A percentile compares a stretch with the other conserved stretches of the same genome.
phyloP scores from a whole-genome alignment of 2,888 invertebrate species.

The Clunio marinus region DNA sequence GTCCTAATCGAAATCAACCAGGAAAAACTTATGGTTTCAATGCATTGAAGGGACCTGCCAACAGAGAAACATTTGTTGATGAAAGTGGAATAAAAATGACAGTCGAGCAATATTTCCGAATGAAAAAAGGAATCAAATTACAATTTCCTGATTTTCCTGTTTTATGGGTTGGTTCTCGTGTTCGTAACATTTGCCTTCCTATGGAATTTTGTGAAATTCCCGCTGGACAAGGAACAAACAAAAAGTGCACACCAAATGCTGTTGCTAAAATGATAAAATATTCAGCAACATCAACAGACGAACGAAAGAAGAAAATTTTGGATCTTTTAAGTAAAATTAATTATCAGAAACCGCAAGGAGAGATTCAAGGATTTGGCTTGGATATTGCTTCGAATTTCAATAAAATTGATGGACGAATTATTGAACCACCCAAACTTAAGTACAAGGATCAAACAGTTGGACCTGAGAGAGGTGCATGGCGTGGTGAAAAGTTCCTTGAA shows the following conservation, averaged over 20 bases:
- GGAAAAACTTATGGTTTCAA: conserved; percentile 45
- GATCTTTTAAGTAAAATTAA: conserved; percentile 48
- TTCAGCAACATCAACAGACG: conserved; percentile 76
- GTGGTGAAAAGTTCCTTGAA: conserved; percentile 45
- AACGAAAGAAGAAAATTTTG: conserved; percentile 75
- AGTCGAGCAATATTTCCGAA: conserved; percentile 48
- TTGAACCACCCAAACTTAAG: conserved; percentile 69
- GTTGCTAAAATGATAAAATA: conserved; percentile 80
- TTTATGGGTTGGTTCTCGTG: conserved; percentile 71
- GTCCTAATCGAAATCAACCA: conserved; percentile 43
- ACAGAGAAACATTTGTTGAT: conserved; percentile 47
- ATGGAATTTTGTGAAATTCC: conserved; percentile 76
- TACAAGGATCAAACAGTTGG: conserved; percentile 50
- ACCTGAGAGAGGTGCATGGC: conserved; percentile 51
- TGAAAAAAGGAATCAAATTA: conserved; percentile 46
- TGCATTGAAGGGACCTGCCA: conserved; percentile 45
- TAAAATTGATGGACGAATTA: conserved; percentile 69
- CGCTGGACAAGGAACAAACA: conserved; percentile 66
- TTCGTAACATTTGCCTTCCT: conserved; percentile 72
- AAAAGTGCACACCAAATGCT: conserved; percentile 78
- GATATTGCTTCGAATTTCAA: conserved; percentile 69
- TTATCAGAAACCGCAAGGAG: conserved; percentile 56
- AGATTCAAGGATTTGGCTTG: conserved; percentile 68
- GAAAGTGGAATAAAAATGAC: conserved; percentile 46
- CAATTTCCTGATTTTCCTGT: conserved; percentile 71